Percentiles rank a stretch among this genome's conserved stretches.
Conservation (phyloP, 2,888 invertebrate genomes). For the Pimpla rufipes region DNA sequence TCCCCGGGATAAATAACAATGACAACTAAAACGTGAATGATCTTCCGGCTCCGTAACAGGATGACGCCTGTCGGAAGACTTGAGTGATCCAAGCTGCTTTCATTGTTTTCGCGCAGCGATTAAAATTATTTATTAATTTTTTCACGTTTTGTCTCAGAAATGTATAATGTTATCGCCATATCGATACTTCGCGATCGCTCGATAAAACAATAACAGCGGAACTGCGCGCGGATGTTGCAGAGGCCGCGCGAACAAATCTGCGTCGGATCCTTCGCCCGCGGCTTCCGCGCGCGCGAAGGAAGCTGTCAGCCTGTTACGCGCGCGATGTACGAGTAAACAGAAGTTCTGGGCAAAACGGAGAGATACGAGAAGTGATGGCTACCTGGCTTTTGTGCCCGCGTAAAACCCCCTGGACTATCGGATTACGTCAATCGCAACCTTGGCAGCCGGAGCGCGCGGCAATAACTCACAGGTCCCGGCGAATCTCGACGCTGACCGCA, state of each 20-base stretch:
- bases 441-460: slow-evolving; percentile 12
- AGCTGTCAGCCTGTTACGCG: slow-evolving; percentile 21
- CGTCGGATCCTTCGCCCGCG: slow-evolving; percentile 20
- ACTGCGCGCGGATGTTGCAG: slow-evolving; percentile 47
- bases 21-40: slow-evolving; percentile 17
- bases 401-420: slow-evolving; percentile 5
- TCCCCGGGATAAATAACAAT: background rate
- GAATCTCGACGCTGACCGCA: slow-evolving; percentile 24
- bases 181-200: background rate
- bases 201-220: slow-evolving; percentile 28
- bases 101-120: slow-evolving; percentile 10
- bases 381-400: slow-evolving; percentile 30
- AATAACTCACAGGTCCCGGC: slow-evolving; percentile 2
- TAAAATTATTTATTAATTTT: slow-evolving; percentile 7
- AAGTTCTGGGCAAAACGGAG: background rate
- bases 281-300: slow-evolving; percentile 41
- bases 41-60: slow-evolving; percentile 27
- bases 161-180: slow-evolving; percentile 15
- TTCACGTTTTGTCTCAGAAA: background rate
- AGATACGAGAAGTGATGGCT: slow-evolving; percentile 39
- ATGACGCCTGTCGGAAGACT: slow-evolving; percentile 10
- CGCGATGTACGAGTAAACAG: background rate
- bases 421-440: slow-evolving; percentile 56
- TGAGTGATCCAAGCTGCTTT: slow-evolving; percentile 10
- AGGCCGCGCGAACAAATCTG: slow-evolving; percentile 8